These are phyloP conservation scores for Nesoenas mayeri DNA, from an alignment of 2,113 vertebrate species.

Conservation along the genomic window DNA sequence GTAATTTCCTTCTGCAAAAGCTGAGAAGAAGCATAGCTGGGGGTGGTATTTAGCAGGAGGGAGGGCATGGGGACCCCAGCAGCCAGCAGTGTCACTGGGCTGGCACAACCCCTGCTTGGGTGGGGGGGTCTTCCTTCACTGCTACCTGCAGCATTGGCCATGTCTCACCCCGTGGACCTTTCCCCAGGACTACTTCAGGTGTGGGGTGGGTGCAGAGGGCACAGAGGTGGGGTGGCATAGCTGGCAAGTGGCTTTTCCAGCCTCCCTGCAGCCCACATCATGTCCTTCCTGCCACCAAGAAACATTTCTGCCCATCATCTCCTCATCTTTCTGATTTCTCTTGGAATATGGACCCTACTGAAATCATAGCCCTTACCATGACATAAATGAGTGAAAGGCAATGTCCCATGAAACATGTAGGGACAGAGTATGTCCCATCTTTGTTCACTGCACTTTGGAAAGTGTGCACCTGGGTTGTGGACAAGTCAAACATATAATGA, in stretches of 20 bases:
- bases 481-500: neutral
- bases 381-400: neutral
- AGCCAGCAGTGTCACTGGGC: fast-evolving
- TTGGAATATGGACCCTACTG: neutral
- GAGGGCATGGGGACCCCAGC: neutral
- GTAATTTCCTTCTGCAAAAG: neutral
- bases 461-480: neutral
- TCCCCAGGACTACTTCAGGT: neutral
- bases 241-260: neutral
- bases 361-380: neutral
- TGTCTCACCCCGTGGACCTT: neutral
- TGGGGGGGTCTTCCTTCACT: neutral
- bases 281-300: neutral
- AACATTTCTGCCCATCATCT: neutral
- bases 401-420: fast-evolving
- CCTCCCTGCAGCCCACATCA: neutral
- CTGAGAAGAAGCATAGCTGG: neutral
- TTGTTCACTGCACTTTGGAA: fast-evolving
- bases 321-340: neutral
- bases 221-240: too few species aligned
- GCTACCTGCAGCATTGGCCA: fast-evolving
- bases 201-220: fast-evolving
- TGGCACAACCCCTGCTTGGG: neutral
- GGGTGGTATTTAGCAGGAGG: neutral
- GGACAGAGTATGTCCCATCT: neutral